Evolutionary conservation across 1,140 invertebrate genomes (phyloP).

Genomic region (Steinernema feltiae): DNA sequence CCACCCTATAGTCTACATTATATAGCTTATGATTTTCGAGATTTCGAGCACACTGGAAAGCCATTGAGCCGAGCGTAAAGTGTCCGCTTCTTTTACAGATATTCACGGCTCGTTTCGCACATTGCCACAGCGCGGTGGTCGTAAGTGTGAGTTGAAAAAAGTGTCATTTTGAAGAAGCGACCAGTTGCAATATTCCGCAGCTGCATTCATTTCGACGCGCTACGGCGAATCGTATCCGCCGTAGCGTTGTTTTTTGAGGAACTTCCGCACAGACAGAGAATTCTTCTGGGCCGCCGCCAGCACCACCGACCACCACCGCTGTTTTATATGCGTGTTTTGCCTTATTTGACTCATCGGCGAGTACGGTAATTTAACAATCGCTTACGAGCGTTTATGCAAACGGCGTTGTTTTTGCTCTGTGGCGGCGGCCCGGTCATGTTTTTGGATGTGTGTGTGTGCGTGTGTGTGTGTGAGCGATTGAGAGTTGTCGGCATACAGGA

Average conservation of each 20-base stretch:
- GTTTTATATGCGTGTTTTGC: no score
- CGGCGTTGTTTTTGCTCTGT: background rate
- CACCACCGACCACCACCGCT: no score
- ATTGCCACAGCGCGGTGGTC: background rate
- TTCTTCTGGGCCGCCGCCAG: no score
- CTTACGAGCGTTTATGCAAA: slow-evolving; percentile 6
- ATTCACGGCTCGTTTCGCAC: background rate
- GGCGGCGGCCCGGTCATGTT: slow-evolving; percentile 10
- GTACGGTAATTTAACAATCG: background rate
- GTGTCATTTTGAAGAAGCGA: background rate
- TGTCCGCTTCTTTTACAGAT: background rate
- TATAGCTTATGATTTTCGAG: no score
- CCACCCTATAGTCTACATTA: background rate
- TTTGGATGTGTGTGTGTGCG: background rate
- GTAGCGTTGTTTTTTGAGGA: no score
- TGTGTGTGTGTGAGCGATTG: background rate
- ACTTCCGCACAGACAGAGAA: no score
- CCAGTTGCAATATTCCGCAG: background rate
- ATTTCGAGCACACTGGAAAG: no score
- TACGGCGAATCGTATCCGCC: no score
- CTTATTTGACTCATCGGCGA: background rate
- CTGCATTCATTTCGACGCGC: background rate
- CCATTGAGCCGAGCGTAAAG: no score
- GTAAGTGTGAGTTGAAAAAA: background rate
- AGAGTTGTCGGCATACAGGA: slow-evolving; percentile 10